A percentile compares a stretch with the other conserved stretches of the same genome.
Evolutionary conservation across 2,797 vertebrate genomes (phyloP).

Genomic region (Cryptoprocta ferox): DNA sequence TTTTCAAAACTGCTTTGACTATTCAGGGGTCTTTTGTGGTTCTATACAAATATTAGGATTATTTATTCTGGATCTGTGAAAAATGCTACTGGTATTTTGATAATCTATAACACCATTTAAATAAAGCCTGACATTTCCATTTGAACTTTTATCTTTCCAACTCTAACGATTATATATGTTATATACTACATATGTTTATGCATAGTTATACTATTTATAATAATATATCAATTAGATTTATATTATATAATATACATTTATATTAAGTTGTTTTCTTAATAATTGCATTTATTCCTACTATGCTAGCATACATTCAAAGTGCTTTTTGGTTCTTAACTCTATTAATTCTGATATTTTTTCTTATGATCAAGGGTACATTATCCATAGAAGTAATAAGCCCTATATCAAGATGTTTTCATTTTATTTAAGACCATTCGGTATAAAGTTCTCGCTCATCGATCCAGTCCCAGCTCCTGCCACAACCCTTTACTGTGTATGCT

Average conservation of each 20-base stretch:
- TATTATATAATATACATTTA: not conserved
- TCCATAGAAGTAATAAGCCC: not conserved
- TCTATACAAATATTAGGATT: not conserved
- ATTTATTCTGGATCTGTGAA: not conserved
- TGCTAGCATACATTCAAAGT: not conserved
- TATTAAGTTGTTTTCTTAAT: not conserved
- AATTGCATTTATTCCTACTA: not conserved
- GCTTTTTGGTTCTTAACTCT: not conserved
- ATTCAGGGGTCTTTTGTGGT: not conserved
- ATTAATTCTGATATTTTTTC: constrained; percentile 1
- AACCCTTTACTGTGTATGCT: not conserved
- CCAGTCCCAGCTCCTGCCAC: not conserved
- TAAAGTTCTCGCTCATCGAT: not conserved
- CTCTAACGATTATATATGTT: not conserved
- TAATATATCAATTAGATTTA: not conserved
- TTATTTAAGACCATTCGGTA: not conserved
- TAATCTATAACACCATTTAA: not conserved
- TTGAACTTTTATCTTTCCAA: not conserved
- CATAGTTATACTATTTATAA: not conserved
- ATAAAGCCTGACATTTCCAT: not conserved
- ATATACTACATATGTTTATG: not conserved
- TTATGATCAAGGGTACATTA: not conserved
- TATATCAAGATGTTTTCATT: not conserved
- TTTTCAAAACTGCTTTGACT: not conserved
- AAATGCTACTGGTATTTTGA: not conserved